Conservation (phyloP, 2,113 vertebrate species). For the Sapajus apella region DNA sequence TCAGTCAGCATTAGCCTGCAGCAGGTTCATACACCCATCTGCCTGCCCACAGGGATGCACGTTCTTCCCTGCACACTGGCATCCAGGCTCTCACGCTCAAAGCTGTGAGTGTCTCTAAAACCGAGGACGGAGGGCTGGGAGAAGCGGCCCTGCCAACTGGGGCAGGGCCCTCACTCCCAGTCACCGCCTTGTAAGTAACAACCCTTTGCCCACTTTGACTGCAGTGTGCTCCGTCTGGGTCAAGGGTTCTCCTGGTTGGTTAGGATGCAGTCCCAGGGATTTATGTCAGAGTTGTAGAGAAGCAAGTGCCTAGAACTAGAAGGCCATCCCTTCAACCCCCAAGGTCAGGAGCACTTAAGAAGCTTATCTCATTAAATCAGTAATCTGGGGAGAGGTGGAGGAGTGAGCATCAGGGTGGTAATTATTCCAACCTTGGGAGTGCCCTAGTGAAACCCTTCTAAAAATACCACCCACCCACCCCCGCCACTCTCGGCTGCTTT, state of each 20-base stretch:
- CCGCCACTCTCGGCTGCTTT: neutral
- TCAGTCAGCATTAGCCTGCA: neutral
- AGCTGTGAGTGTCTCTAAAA: neutral
- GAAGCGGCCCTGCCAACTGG: slow-evolving; percentile 43
- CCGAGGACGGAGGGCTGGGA: slow-evolving; percentile 12
- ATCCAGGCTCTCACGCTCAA: neutral
- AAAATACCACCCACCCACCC: neutral
- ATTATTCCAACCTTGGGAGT: neutral
- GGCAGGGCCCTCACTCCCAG: neutral
- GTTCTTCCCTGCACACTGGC: neutral
- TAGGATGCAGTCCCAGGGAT: neutral
- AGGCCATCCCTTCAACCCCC: neutral
- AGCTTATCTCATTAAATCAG: slow-evolving; percentile 23
- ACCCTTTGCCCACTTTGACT: neutral
- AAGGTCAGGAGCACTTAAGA: slow-evolving; percentile 60
- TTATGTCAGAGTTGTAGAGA: neutral
- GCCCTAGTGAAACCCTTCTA: neutral
- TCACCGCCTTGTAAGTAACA: neutral
- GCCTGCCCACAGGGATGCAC: neutral
- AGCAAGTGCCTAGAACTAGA: neutral
- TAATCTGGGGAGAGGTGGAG: slow-evolving; percentile 28
- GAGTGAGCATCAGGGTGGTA: fast-evolving
- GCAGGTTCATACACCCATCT: neutral
- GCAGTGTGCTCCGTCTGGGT: neutral
- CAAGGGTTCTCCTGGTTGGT: neutral